Conservation (phyloP, 2,797 vertebrate genomes). For the Sebastes trivittatus region DNA sequence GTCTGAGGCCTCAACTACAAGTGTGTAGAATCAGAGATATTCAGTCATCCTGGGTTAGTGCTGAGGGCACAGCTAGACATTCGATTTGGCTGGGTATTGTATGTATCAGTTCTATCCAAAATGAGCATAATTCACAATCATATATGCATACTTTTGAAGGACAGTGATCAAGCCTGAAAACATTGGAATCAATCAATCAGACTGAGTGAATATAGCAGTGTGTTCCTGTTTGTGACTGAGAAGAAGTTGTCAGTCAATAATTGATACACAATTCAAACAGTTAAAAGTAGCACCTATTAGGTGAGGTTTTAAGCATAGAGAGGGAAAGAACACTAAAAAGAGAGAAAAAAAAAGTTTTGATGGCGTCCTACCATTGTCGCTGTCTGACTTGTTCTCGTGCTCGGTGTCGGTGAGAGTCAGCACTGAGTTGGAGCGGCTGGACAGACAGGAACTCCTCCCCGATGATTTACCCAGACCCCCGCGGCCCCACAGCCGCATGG, state of each 20-base stretch:
- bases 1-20: background rate
- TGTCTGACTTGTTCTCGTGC: constrained; percentile 99
- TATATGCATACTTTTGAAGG: background rate
- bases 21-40: background rate
- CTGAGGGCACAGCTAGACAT: background rate
- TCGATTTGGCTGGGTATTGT: background rate
- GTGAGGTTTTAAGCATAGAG: background rate
- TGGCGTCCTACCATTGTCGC: constrained; percentile 90
- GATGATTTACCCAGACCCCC: constrained; percentile 83
- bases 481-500: constrained; percentile 95
- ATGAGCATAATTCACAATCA: background rate
- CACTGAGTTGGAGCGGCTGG: constrained; percentile 97
- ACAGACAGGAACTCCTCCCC: constrained; percentile 93
- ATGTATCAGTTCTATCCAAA: background rate
- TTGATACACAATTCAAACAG: too few species aligned
- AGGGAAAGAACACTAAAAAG: background rate
- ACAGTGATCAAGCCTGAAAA: background rate
- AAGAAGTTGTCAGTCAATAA: background rate
- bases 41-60: background rate
- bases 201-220: background rate
- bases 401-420: constrained; percentile 98
- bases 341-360: fast-evolving
- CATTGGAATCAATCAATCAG: background rate
- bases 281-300: background rate
- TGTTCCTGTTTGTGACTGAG: background rate